Evolutionary conservation across 2,797 vertebrate genomes (phyloP), one percentile per base, ranked within the genome.

Genomic region (Melanotaenia nigrans): DNA sequence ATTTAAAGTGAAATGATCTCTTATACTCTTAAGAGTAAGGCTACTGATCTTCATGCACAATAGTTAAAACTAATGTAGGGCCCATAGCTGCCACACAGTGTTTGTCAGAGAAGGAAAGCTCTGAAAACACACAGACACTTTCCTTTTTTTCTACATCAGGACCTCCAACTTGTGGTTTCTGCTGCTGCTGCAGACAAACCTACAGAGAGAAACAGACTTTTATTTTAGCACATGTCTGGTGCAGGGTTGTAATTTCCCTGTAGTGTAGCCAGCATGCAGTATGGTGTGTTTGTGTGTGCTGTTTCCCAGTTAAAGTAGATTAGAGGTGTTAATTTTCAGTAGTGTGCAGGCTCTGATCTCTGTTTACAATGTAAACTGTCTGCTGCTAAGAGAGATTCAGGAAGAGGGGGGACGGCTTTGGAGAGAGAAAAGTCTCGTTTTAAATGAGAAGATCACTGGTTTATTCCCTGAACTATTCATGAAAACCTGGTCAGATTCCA

Each of bases 261-360:
- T 60, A 10, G 57, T 28, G 66, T 47, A 71, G 60, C 58, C 69
- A 75, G 49, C 63, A 67, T 82, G 64, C 59, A 60, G 42, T 74
- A 33, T 59, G 28, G 36, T 61, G 13, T 2, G 51, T 61, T 67
- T 54, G 42, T 62, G 68, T 56, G 58, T 65, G 33, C 22, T 54
- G 55, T 58, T 72, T 76, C 38, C 70, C 61, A 79, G 45, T 61
- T 38, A 32, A 69, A 63, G 66, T n/a, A 78, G 73, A 78, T 86
- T 85, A 71, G 65, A 75, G 74, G 81, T 85, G 78, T 87, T 82
- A 22, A 78, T 86, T 84, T 86, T 75, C 73, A 82, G 66, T 58
- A 73, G 60, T 40, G 60, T 40, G 47, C 61, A 72, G 57, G 65
- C 57, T 45, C 45, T 77, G 77, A 77, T 80, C 78, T 77, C 77